Conservation (phyloP, 2,797 vertebrate species). For the Rhinophrynus dorsalis region DNA sequence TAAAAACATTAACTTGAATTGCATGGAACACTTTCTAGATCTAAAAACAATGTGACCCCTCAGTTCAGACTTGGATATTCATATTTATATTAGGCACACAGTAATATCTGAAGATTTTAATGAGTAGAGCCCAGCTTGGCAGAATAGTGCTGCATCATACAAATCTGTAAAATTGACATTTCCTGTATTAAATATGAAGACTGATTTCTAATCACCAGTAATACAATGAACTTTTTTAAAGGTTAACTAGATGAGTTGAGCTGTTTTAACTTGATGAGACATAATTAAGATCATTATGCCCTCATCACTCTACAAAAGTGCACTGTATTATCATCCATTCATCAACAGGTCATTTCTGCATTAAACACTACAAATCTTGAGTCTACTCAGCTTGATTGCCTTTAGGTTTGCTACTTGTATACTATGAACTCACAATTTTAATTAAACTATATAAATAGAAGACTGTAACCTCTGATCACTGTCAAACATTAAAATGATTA, state of each 20-base stretch:
- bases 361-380: constrained; percentile 50
- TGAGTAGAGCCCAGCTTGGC: not conserved
- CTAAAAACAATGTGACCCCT: constrained; percentile 3
- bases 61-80: not conserved
- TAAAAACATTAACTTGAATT: constrained; percentile 11
- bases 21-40: not conserved
- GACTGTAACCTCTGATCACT: constrained; percentile 38
- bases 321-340: constrained; percentile 51
- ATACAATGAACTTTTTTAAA: constrained; percentile 46
- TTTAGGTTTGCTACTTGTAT: constrained; percentile 38
- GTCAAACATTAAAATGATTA: constrained; percentile 26
- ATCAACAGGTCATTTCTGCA: constrained; percentile 46
- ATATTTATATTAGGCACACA: not conserved
- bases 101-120: not conserved
- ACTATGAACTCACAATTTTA: constrained; percentile 9
- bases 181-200: constrained; percentile 28
- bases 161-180: not conserved
- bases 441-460: constrained; percentile 41
- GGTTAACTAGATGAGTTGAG: constrained; percentile 47
- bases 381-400: constrained; percentile 44
- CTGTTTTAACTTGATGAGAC: constrained; percentile 53
- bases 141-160: not conserved
- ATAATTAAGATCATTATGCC: constrained; percentile 56
- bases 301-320: constrained; percentile 52
- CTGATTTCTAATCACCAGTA: constrained; percentile 37